Conservation (phyloP, 2,888 invertebrate species). For the Resseliella maxima region DNA sequence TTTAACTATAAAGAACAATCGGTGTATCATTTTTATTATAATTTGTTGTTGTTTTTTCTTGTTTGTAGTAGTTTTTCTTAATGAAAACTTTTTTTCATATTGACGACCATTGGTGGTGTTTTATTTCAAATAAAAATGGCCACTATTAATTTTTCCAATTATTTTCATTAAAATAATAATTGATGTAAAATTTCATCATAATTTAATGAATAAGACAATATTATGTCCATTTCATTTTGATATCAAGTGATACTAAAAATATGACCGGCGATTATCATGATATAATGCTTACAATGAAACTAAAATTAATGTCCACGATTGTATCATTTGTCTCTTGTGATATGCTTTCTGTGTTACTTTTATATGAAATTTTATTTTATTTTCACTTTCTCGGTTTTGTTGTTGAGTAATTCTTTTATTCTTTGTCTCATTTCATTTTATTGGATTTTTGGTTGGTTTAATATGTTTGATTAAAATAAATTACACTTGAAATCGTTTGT, state of each 20-base stretch:
- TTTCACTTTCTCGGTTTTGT: not conserved
- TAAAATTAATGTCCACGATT: not conserved
- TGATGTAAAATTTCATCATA: not conserved
- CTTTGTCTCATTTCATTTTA: not conserved
- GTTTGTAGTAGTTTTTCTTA: no score
- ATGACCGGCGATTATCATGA: no score
- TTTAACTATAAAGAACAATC: no score
- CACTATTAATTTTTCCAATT: not conserved
- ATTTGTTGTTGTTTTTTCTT: no score
- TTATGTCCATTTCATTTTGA: not conserved
- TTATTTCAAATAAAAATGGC: not conserved
- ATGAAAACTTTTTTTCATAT: no score
- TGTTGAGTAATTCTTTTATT: not conserved
- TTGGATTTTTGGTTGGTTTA: not conserved
- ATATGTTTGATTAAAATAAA: slow-evolving; percentile 46
- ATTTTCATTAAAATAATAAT: not conserved
- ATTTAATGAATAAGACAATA: not conserved
- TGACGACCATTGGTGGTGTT: no score
- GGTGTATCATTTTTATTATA: no score
- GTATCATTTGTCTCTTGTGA: not conserved
- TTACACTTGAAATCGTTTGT: slow-evolving; percentile 39
- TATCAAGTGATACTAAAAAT: no score
- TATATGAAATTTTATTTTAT: not conserved
- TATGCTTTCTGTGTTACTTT: not conserved
- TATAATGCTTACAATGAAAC: not conserved